Evolutionary conservation across 2,888 invertebrate species (phyloP).

Genomic region (Melitaea athalia): DNA sequence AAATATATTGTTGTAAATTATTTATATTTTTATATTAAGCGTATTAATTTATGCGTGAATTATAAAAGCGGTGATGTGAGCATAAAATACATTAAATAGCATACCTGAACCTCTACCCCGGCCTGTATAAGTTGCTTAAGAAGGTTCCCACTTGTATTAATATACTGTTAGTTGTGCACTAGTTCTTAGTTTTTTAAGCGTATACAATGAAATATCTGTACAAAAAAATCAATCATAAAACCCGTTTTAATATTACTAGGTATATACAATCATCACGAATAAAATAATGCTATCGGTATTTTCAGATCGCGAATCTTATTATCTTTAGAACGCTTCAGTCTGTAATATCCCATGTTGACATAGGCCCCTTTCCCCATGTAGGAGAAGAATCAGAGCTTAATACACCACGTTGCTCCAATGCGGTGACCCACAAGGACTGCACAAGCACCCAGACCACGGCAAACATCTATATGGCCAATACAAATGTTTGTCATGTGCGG

Average conservation of each 20-base stretch:
- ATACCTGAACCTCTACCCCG: conserved; percentile 68
- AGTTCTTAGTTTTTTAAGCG: conserved; percentile 10
- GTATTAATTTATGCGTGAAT: conserved; percentile 36
- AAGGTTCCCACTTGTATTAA: conserved; percentile 39
- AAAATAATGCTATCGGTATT: background rate
- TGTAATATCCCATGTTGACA: too few species aligned
- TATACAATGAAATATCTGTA: background rate
- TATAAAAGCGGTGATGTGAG: conserved; percentile 36
- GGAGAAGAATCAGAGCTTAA: too few species aligned
- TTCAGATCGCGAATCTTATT: too few species aligned
- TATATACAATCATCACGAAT: background rate
- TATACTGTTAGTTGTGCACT: conserved; percentile 40
- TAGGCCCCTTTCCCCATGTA: too few species aligned
- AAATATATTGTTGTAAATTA: conserved; percentile 47
- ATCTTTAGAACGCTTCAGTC: too few species aligned
- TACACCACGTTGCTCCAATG: too few species aligned
- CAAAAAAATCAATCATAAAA: background rate
- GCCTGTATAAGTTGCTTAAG: conserved; percentile 34
- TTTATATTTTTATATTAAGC: conserved; percentile 37
- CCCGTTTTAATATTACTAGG: background rate
- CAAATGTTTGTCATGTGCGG: too few species aligned
- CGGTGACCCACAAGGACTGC: too few species aligned
- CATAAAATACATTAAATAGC: conserved; percentile 54
- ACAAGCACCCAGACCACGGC: too few species aligned
- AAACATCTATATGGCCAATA: too few species aligned